Conservation (phyloP, 2,888 invertebrate genomes). For the Drosophila longiperda region DNA sequence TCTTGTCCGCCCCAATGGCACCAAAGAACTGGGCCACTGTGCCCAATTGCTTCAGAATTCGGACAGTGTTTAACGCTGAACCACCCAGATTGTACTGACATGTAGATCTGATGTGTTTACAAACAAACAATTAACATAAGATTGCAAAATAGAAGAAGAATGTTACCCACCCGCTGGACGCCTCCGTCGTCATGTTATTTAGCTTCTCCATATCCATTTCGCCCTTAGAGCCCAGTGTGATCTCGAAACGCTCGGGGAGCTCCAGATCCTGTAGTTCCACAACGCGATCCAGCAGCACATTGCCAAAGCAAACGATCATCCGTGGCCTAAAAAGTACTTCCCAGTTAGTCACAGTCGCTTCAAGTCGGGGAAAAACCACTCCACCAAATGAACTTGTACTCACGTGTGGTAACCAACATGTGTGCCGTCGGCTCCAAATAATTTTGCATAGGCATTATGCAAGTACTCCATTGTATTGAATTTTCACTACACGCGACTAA, state of each 20-base stretch:
- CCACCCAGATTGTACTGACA: constrained; percentile 83
- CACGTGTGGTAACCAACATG: constrained; percentile 52
- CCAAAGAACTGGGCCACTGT: constrained; percentile 86
- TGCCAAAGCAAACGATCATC: constrained; percentile 83
- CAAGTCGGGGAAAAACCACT: neutral
- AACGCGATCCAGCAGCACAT: constrained; percentile 82
- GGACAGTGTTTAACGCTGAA: constrained; percentile 86
- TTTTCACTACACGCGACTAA: constrained; percentile 23
- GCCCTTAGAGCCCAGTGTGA: constrained; percentile 79
- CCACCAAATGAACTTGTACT: constrained; percentile 28
- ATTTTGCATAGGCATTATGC: constrained; percentile 64
- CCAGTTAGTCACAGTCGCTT: neutral
- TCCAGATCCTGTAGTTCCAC: constrained; percentile 74
- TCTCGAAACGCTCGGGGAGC: constrained; percentile 74
- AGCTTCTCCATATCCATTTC: constrained; percentile 80
- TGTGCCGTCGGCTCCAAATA: constrained; percentile 56
- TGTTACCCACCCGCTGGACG: constrained; percentile 60
- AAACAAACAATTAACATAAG: constrained; percentile 24
- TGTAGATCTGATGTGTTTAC: constrained; percentile 41
- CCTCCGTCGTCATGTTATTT: constrained; percentile 68
- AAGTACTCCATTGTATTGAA: constrained; percentile 74
- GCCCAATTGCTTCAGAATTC: constrained; percentile 84
- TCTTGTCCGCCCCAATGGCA: constrained; percentile 86
- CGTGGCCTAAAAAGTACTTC: constrained; percentile 62
- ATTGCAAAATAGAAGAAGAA: constrained; percentile 3